phyloP scores from a whole-genome alignment of 2,797 vertebrate genomes.

The Sebastes cheni region DNA sequence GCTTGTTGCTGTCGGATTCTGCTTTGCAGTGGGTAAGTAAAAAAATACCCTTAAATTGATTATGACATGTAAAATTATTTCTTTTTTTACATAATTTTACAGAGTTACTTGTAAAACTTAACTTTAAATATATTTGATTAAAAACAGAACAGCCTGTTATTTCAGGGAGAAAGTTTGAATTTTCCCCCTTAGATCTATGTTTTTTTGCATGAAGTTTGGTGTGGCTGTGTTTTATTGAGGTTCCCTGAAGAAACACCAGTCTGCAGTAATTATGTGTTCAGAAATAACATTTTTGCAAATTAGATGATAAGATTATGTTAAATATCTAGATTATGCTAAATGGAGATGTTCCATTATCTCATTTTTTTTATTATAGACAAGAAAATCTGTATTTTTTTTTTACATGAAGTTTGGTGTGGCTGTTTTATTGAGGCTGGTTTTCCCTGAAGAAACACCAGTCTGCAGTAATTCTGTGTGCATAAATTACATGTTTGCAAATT shows the following conservation, averaged over 20 bases:
- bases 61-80: neutral
- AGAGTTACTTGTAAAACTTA: neutral
- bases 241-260: neutral
- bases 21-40: conserved; percentile 75
- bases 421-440: neutral
- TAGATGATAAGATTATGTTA: neutral
- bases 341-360: neutral
- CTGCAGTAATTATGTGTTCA: neutral
- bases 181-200: neutral
- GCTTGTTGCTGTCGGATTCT: conserved; percentile 68
- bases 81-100: too few species aligned
- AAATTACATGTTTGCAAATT: neutral
- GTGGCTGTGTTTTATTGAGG: neutral
- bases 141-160: neutral
- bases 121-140: accelerated
- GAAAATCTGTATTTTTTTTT: neutral
- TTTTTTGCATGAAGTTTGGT: neutral
- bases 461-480: neutral
- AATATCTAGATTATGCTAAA: accelerated
- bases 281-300: neutral
- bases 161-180: neutral
- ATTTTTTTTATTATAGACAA: neutral
- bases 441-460: neutral
- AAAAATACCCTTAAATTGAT: neutral
- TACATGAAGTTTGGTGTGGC: neutral